phyloP scores from a whole-genome alignment of 2,113 vertebrate species.

The Indicator maculatus region DNA sequence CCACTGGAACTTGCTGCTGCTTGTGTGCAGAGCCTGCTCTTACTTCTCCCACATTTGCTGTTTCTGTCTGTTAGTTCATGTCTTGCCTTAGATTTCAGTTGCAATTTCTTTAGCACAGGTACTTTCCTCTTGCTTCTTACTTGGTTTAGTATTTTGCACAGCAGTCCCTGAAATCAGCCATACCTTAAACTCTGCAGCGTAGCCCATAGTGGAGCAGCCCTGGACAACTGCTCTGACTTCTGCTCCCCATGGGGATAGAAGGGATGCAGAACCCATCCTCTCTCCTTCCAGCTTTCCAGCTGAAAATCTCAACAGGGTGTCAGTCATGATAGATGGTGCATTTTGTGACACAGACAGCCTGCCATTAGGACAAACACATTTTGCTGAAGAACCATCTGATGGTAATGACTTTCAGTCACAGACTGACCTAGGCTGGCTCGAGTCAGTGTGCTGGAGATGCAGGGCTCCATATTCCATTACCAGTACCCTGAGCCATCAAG shows the following conservation, averaged over 20 bases:
- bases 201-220: background rate
- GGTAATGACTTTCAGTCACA: slow-evolving; percentile 47
- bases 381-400: slow-evolving; percentile 5
- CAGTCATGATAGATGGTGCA: slow-evolving; percentile 33
- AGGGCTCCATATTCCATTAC: slow-evolving; percentile 50
- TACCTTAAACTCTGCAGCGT: background rate
- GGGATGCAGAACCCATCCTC: background rate
- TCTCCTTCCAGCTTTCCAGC: background rate
- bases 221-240: background rate
- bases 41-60: fast-evolving
- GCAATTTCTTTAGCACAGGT: background rate
- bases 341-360: slow-evolving; percentile 41
- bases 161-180: background rate
- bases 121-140: background rate
- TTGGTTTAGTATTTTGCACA: background rate
- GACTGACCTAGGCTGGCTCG: slow-evolving; percentile 14
- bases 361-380: slow-evolving; percentile 33
- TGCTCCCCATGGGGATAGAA: fast-evolving
- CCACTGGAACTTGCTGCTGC: background rate
- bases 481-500: slow-evolving; percentile 22
- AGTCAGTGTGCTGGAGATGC: slow-evolving; percentile 7
- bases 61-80: background rate
- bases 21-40: background rate
- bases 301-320: background rate
- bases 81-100: background rate